phyloP scores from a whole-genome alignment of 2,113 vertebrate genomes.

The Ploceus nigricollis region DNA sequence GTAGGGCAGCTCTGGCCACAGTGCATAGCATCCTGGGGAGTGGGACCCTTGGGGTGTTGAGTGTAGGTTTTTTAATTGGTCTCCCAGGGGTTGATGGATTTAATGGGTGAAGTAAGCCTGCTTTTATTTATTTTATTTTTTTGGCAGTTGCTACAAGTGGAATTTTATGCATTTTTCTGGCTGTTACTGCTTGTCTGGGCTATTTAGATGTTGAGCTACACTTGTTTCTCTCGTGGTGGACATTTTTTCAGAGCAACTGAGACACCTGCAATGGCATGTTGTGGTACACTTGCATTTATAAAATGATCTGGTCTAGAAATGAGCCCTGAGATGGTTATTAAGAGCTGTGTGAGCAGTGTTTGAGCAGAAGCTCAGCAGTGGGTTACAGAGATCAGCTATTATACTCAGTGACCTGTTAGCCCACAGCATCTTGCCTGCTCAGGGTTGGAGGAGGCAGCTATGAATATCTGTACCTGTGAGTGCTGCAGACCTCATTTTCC shows the following conservation, averaged over 20 bases:
- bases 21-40: background rate
- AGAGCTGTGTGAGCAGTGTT: background rate
- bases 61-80: background rate
- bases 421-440: background rate
- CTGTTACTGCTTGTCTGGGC: slow-evolving; percentile 49
- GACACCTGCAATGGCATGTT: background rate
- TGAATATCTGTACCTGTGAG: background rate
- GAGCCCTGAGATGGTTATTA: background rate
- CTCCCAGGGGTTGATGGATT: slow-evolving; percentile 31
- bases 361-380: background rate
- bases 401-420: background rate
- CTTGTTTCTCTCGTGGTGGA: background rate
- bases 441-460: background rate
- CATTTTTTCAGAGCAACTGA: background rate
- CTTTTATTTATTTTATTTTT: slow-evolving; percentile 49
- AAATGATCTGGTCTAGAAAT: background rate
- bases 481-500: background rate
- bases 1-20: background rate
- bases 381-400: background rate
- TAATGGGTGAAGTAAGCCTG: slow-evolving; percentile 45
- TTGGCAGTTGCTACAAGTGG: slow-evolving; percentile 51
- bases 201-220: slow-evolving; percentile 29
- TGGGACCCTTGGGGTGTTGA: slow-evolving; percentile 18
- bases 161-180: slow-evolving; percentile 60
- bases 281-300: background rate